Evolutionary conservation across 2,113 vertebrate genomes (phyloP), one percentile per base, ranked within the genome.

Genomic region (Neogale vison): DNA sequence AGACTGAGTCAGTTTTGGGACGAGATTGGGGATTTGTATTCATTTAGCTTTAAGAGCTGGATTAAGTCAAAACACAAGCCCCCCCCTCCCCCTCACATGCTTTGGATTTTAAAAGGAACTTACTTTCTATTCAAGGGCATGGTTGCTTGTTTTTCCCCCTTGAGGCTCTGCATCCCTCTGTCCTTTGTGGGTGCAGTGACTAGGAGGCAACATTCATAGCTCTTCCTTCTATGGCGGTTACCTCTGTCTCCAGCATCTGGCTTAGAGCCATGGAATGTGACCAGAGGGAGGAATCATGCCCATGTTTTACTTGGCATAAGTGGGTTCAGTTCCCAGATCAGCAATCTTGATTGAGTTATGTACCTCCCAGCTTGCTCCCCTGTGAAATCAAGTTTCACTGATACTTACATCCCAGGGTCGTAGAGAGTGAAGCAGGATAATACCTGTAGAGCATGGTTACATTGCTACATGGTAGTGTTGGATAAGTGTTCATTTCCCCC

Each of bases 21-120:
- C 81, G 63, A 88, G n/a, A 84, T 65, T 88, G 39, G 52, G n/a
- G 39, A 76, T 50, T 95, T 36, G 57, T 71, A 29, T 77, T 86
- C 84, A 71, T 88, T 77, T 81, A 55, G 12, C 29, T 79, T 95
- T 90, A 72, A 89, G 45, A 86, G 59, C 67, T 74, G n/a, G 36
- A 24, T 87, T 83, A 87, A 87, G 65, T 45, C 8, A 0, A 29
- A 87, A 65, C 34, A 92, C 26, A 57, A 31, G 65, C 6, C 12
- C 39, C 55, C 26, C 26, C 20, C 59, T 20, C 47, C 92, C 15
- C 14, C 45, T 76, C 45, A 61, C 21, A 36, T 15, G 71, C 34
- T 95, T 45, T 90, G 42, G 88, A 82, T 77, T 93, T 94, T n/a
- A 93, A 67, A 92, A 87, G 29, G 72, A 76, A 21, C 24, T 91